A percentile compares a stretch with the other conserved stretches of the same genome.
Evolutionary conservation across 2,113 vertebrate genomes (phyloP).

Genomic region (Gobius niger): DNA sequence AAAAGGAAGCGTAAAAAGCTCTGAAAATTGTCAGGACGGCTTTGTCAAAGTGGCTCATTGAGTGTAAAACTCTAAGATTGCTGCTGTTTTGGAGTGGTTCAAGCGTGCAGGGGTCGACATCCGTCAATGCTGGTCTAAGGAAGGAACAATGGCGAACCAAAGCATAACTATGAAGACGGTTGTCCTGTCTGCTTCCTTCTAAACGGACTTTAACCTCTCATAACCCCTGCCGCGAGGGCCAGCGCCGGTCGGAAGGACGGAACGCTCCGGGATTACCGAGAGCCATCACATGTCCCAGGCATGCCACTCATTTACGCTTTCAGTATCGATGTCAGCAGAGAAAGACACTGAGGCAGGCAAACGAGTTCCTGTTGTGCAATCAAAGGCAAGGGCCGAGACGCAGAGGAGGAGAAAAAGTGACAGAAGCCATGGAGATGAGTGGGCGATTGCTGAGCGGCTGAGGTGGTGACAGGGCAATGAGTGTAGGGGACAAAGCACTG

Average conservation of each 20-base stretch:
- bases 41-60: too few species aligned
- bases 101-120: too few species aligned
- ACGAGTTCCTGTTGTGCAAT: conserved; percentile 58
- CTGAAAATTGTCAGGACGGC: too few species aligned
- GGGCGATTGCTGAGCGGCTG: not conserved
- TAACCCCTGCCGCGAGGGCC: conserved; percentile 47
- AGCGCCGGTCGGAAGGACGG: conserved; percentile 36
- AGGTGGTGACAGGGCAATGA: conserved; percentile 15
- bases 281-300: conserved; percentile 62
- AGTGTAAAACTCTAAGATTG: too few species aligned
- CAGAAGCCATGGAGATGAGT: conserved; percentile 11
- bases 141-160: too few species aligned
- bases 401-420: not conserved
- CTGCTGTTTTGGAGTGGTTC: too few species aligned
- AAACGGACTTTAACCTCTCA: conserved; percentile 22
- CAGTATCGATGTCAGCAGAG: conserved; percentile 62
- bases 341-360: conserved; percentile 34
- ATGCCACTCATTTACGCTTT: conserved; percentile 60
- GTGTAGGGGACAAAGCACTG: conserved; percentile 8
- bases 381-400: not conserved
- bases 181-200: not conserved
- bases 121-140: too few species aligned
- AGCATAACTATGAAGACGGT: too few species aligned
- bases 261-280: conserved; percentile 58
- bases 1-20: too few species aligned